A percentile compares a stretch with the other conserved stretches of the same genome.
phyloP scores from a whole-genome alignment of 2,113 vertebrate genomes.

The Actenoides lindsayi region DNA sequence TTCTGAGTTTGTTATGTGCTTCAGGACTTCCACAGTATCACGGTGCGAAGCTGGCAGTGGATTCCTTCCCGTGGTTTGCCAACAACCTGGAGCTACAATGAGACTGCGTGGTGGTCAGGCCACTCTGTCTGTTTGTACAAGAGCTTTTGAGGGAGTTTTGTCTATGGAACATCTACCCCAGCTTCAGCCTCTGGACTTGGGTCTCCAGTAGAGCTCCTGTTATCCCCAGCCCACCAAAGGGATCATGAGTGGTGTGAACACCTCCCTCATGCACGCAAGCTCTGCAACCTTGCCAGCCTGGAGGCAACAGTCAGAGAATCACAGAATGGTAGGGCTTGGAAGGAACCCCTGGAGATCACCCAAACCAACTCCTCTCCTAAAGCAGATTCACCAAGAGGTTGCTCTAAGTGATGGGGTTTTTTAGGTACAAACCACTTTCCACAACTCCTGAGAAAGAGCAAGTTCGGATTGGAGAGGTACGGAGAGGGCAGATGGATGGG shows the following conservation, averaged over 20 bases:
- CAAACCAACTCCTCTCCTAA: too few relatives aligned
- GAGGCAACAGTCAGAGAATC: background rate
- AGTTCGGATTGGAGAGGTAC: background rate
- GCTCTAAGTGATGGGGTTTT: background rate
- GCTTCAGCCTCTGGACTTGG: background rate
- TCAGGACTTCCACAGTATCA: background rate
- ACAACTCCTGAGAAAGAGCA: background rate
- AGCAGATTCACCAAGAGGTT: too few relatives aligned
- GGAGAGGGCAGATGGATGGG: background rate
- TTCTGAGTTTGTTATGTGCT: background rate
- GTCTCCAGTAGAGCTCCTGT: background rate
- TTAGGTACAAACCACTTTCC: background rate
- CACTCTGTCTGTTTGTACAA: accelerated
- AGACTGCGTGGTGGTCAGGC: background rate
- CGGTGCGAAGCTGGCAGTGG: background rate
- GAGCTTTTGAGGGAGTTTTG: background rate
- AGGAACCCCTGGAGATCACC: too few relatives aligned
- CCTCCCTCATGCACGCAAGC: background rate
- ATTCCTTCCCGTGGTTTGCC: background rate
- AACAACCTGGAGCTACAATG: background rate
- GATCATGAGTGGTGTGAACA: accelerated
- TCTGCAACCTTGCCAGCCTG: background rate
- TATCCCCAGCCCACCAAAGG: background rate
- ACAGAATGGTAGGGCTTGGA: background rate
- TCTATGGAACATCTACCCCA: background rate